These are phyloP conservation scores for Heterodera schachtii DNA, from an alignment of 1,140 invertebrate genomes.

Conservation along the genomic window DNA sequence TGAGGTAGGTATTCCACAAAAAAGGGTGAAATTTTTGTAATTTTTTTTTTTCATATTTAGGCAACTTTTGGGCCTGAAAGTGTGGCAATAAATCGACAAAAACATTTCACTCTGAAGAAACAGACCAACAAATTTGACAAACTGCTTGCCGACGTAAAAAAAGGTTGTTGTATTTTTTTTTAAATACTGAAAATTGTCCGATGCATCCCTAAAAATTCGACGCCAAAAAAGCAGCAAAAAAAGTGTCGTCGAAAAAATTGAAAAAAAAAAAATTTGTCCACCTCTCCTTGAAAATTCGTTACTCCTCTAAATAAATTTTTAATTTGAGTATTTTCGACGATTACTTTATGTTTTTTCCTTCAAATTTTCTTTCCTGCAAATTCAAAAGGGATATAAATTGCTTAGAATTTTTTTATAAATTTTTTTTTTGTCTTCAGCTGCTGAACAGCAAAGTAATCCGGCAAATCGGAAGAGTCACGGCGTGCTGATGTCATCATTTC, in stretches of 20 bases:
- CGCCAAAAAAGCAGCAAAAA: no score
- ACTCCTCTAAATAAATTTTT: no score
- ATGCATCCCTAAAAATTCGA: no score
- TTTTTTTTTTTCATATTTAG: conserved; percentile 3
- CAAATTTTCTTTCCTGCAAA: neutral
- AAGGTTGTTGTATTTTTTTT: conserved; percentile 25
- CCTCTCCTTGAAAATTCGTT: no score
- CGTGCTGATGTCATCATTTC: conserved; percentile 36
- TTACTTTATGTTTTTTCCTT: neutral
- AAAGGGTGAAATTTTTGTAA: neutral
- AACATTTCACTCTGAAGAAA: conserved; percentile 47
- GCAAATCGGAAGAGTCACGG: conserved; percentile 38
- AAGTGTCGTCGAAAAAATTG: no score
- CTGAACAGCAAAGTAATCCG: conserved; percentile 37
- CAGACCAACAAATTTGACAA: conserved; percentile 36
- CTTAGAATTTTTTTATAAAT: neutral
- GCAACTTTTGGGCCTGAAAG: neutral
- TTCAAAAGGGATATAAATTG: neutral
- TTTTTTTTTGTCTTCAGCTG: conserved; percentile 29
- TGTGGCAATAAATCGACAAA: neutral
- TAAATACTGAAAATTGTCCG: neutral
- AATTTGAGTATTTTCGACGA: no score
- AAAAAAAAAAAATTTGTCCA: no score
- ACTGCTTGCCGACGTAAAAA: conserved; percentile 47
- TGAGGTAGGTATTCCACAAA: conserved; percentile 13